Evolutionary conservation across 2,888 invertebrate genomes (phyloP).

Genomic region (Spodoptera exigua): DNA sequence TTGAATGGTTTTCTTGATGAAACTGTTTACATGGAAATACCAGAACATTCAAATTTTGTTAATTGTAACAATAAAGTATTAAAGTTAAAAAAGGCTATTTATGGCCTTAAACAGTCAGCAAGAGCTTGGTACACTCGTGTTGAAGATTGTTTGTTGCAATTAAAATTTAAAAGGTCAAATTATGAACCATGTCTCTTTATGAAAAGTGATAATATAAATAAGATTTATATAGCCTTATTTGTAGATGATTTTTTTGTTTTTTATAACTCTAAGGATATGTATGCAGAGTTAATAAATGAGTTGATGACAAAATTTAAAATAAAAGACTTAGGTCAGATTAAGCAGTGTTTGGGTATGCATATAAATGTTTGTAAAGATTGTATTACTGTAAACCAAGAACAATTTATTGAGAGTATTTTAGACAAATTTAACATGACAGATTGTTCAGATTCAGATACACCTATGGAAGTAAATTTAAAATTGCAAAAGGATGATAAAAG

Average conservation of each 20-base stretch:
- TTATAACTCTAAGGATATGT: slow-evolving; percentile 19
- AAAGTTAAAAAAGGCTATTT: slow-evolving; percentile 54
- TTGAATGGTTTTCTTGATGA: slow-evolving; percentile 43
- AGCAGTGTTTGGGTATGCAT: slow-evolving; percentile 34
- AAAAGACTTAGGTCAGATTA: slow-evolving; percentile 35
- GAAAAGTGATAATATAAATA: slow-evolving; percentile 34
- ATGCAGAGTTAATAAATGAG: slow-evolving; percentile 4
- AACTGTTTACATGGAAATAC: slow-evolving; percentile 46
- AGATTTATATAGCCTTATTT: slow-evolving; percentile 46
- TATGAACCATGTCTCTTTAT: slow-evolving; percentile 58
- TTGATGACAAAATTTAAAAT: slow-evolving; percentile 19
- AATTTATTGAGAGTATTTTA: slow-evolving; percentile 21
- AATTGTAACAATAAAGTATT: slow-evolving; percentile 36
- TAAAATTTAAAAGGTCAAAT: slow-evolving; percentile 43
- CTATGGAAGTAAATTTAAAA: slow-evolving; percentile 32
- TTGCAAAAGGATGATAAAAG: slow-evolving; percentile 5
- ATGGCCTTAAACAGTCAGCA: slow-evolving; percentile 57
- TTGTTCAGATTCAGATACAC: slow-evolving; percentile 28
- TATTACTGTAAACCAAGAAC: slow-evolving; percentile 23
- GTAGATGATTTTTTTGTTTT: too few relatives aligned
- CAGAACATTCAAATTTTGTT: slow-evolving; percentile 19
- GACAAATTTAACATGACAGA: slow-evolving; percentile 24
- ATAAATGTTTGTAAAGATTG: slow-evolving; percentile 19
- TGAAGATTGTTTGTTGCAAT: slow-evolving; percentile 30
- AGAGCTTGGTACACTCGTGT: slow-evolving; percentile 53